Conservation (phyloP, 2,797 vertebrate genomes). For the Leontopithecus rosalia region DNA sequence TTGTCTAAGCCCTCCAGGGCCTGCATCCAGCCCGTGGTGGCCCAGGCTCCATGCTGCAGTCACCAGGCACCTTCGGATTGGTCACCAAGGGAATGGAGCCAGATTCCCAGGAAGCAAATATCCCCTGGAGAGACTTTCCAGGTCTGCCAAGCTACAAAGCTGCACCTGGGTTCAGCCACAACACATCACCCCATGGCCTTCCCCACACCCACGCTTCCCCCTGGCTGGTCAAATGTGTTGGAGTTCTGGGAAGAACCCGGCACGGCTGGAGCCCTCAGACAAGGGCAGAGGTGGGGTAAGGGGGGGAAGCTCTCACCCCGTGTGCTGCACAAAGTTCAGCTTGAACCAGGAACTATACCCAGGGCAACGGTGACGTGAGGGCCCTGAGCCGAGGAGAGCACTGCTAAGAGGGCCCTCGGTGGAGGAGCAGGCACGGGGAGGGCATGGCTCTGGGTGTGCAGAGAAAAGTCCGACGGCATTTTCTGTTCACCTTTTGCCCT, state of each 20-base stretch:
- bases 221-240: not conserved
- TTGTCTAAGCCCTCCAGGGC: not conserved
- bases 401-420: rapidly evolving
- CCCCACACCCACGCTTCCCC: rapidly evolving
- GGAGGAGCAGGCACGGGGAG: not conserved
- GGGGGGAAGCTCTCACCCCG: not conserved
- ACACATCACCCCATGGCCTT: not conserved
- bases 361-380: not conserved
- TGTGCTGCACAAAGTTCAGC: not conserved
- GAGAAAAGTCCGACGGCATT: too few relatives aligned
- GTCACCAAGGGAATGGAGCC: not conserved
- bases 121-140: not conserved
- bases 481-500: not conserved
- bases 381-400: not conserved
- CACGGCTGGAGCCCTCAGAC: not conserved
- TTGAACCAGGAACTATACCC: too few relatives aligned
- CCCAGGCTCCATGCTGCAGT: not conserved
- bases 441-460: not conserved
- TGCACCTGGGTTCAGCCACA: not conserved
- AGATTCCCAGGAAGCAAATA: not conserved
- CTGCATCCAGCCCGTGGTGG: not conserved
- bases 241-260: not conserved
- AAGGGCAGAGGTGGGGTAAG: not conserved
- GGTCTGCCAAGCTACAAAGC: not conserved
- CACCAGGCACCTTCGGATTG: not conserved